A percentile compares a stretch with the other conserved stretches of the same genome.
phyloP scores from a whole-genome alignment of 2,113 vertebrate species.

The Nycticorax nycticorax region DNA sequence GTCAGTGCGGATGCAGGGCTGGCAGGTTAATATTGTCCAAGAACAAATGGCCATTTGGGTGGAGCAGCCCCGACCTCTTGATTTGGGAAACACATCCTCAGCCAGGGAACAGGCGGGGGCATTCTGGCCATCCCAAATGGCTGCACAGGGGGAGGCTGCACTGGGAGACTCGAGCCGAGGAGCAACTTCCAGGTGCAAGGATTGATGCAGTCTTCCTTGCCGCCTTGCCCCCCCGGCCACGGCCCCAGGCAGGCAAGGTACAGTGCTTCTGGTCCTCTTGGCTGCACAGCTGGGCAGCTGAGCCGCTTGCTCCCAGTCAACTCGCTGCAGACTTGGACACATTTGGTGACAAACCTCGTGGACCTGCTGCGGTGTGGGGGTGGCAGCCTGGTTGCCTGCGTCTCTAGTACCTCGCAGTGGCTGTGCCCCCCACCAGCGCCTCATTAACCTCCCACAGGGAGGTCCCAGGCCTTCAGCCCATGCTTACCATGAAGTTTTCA shows the following conservation, averaged over 20 bases:
- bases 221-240: background rate
- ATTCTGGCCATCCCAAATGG: background rate
- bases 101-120: background rate
- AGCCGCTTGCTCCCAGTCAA: background rate
- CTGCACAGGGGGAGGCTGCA: background rate
- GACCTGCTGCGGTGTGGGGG: rapidly evolving
- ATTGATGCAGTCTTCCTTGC: background rate
- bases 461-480: background rate
- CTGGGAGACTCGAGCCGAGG: background rate
- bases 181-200: background rate
- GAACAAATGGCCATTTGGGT: background rate
- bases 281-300: background rate
- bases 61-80: background rate
- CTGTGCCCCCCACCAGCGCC: too few relatives aligned
- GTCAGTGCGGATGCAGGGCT: background rate
- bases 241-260: rapidly evolving
- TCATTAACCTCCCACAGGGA: rapidly evolving
- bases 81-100: rapidly evolving
- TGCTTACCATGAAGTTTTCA: background rate
- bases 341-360: rapidly evolving
- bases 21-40: background rate
- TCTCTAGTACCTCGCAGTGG: background rate
- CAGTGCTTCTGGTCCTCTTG: background rate
- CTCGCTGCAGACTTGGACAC: background rate
- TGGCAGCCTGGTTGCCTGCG: background rate